Evolutionary conservation across 2,888 invertebrate species (phyloP), one percentile per base, ranked within the genome.

Genomic region (Perizoma affinitatum): DNA sequence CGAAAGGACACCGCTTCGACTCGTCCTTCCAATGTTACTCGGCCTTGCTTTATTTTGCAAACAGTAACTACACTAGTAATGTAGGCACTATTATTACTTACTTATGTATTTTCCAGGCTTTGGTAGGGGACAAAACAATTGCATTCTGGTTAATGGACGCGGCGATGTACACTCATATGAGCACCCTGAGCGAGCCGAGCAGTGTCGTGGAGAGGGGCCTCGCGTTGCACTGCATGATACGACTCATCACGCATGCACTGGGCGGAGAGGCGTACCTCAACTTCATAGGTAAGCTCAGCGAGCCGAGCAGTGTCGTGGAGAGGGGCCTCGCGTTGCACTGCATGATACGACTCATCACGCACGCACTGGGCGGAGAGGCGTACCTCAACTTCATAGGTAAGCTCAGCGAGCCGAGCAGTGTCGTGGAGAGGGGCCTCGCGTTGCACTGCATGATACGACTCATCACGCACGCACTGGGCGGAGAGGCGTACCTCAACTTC

Each of bases 141-240:
- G 99, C 99, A 0, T 99, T 99, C 92, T 99, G 99, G 99, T 88
- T 99, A 70, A 99, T 99, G 99, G 99, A 99, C 89, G 98, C 98
- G 72, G 98, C 98, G 72, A 99, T 99, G 99, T 99, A 99, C 86
- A 96, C 97, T 0, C 96, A 97, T 87, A 99, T 99, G 99, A 98
- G 98, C 43, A 93, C 92, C 0, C 1, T 95, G 5, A 96, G 96
- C 54, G 95, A 94, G 3, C 93, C 95, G 0, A 95, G 92, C 68
- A 73, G 94, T 0, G 93, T 98, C 50, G 95, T 99, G 65, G 98
- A 97, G 84, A 94, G 99, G 41, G 99, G 99, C 4, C 94, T 99
- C 57, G 97, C 99, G 34, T 93, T 99, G 66, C 99, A 99, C 88
- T 99, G 99, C 92, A 95, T 99, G 93, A 99, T 99, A 71, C 94